A percentile compares a stretch with the other conserved stretches of the same genome.
These are phyloP conservation scores for Indicator indicator DNA, from an alignment of 2,113 vertebrate species.

Conservation along the genomic window DNA sequence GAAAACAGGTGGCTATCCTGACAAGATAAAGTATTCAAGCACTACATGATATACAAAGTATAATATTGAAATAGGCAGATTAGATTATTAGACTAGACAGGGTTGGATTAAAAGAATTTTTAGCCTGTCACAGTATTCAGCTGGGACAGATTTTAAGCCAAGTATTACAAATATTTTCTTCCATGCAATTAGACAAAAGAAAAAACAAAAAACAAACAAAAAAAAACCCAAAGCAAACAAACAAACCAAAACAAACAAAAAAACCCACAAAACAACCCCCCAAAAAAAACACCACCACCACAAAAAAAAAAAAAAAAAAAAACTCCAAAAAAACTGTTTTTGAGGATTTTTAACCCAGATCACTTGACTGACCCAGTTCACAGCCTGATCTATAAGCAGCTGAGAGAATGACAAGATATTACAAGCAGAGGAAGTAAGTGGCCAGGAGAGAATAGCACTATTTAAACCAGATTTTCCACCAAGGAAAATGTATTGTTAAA, in stretches of 20 bases:
- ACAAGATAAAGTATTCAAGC: conserved; percentile 19
- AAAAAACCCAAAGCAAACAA: too few species aligned
- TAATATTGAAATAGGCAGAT: conserved; percentile 32
- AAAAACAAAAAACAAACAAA: too few species aligned
- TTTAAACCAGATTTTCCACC: conserved; percentile 32
- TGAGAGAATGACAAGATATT: conserved; percentile 27
- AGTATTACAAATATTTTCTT: conserved; percentile 15
- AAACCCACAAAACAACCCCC: too few species aligned
- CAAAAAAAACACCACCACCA: too few species aligned
- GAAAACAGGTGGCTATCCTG: conserved; percentile 7
- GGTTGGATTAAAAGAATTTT: conserved; percentile 24
- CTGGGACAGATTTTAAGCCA: conserved; percentile 11
- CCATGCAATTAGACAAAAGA: background rate
- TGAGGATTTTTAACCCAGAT: background rate
- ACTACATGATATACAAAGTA: background rate
- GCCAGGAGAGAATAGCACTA: conserved; percentile 27
- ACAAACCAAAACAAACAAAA: too few species aligned
- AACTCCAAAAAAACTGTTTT: background rate
- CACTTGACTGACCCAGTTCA: background rate
- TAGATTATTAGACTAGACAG: conserved; percentile 26
- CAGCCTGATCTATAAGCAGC: background rate
- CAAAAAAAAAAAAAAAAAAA: too few species aligned
- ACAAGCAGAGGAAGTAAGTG: conserved; percentile 1
- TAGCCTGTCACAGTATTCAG: background rate
- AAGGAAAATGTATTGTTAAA: conserved; percentile 21